phyloP scores from a whole-genome alignment of 2,888 invertebrate genomes.

The Catocala fraxini region DNA sequence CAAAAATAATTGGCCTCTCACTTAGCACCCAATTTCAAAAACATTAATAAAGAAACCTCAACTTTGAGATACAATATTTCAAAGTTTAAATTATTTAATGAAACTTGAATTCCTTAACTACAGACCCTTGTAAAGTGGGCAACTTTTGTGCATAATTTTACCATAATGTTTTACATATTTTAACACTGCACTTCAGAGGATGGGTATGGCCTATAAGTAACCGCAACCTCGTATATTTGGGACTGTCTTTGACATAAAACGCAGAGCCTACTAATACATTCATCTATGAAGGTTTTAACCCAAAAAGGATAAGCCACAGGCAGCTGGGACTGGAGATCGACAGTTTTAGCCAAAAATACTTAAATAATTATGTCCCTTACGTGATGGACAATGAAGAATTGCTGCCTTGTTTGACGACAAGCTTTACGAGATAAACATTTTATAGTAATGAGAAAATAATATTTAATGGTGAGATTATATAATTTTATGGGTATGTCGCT shows the following conservation, averaged over 20 bases:
- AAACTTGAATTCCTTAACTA: constrained; percentile 25
- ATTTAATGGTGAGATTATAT: background rate
- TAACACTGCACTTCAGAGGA: constrained; percentile 34
- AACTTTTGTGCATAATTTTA: constrained; percentile 37
- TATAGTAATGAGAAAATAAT: background rate
- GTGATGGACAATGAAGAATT: background rate
- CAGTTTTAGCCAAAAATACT: constrained; percentile 29
- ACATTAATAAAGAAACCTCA: constrained; percentile 18
- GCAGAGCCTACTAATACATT: constrained; percentile 38
- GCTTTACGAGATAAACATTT: background rate
- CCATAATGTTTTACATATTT: constrained; percentile 47
- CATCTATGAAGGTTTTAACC: constrained; percentile 37
- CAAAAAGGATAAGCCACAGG: constrained; percentile 43
- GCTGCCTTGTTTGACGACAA: background rate
- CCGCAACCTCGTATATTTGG: constrained; percentile 40
- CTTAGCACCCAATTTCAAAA: constrained; percentile 1
- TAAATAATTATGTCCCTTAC: constrained; percentile 3
- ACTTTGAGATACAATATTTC: constrained; percentile 6
- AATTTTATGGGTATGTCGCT: no score
- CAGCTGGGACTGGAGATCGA: constrained; percentile 41
- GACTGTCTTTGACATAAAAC: constrained; percentile 39
- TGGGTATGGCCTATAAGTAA: constrained; percentile 22
- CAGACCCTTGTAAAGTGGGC: constrained; percentile 23
- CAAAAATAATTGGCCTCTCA: background rate
- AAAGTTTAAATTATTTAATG: constrained; percentile 22